Percentiles rank a stretch among this genome's conserved stretches.
phyloP scores from a whole-genome alignment of 2,888 invertebrate genomes.

The Dermolepida albohirtum region DNA sequence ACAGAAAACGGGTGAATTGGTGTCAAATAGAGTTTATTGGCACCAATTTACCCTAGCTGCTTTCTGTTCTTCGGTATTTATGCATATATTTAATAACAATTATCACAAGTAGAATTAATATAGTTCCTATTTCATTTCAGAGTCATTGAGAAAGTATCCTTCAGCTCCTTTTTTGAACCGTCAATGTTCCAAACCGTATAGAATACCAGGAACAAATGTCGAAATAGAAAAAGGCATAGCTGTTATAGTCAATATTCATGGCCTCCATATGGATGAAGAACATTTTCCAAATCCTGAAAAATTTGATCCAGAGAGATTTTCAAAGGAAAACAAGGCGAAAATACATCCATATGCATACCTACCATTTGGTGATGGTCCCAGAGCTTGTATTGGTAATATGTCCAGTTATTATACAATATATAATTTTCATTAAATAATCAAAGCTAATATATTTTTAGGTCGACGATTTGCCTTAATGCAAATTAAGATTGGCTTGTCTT shows the following conservation, averaged over 20 bases:
- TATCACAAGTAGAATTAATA: no score
- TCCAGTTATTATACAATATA: neutral
- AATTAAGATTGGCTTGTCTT: constrained; percentile 68
- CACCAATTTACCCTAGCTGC: no score
- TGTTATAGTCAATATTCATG: constrained; percentile 69
- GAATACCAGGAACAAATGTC: constrained; percentile 66
- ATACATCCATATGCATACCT: constrained; percentile 67
- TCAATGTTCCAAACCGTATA: constrained; percentile 67
- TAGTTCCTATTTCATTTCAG: constrained; percentile 57
- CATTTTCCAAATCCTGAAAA: constrained; percentile 69
- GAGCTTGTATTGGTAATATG: constrained; percentile 68
- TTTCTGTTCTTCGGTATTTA: no score
- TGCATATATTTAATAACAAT: no score
- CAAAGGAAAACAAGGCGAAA: constrained; percentile 64
- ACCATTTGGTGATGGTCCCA: constrained; percentile 70
- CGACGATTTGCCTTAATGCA: constrained; percentile 69
- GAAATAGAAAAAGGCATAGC: constrained; percentile 67
- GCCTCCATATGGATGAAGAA: constrained; percentile 70
- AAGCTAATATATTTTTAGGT: constrained; percentile 57
- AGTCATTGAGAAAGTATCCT: constrained; percentile 72
- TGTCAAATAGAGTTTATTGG: no score
- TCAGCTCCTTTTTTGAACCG: constrained; percentile 68
- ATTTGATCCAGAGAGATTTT: constrained; percentile 72
- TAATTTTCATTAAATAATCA: neutral
- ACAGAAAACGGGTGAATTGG: no score